Percentiles rank a stretch among this genome's conserved stretches.
Conservation (phyloP, 2,113 vertebrate genomes). For the Toxotes chatareus region DNA sequence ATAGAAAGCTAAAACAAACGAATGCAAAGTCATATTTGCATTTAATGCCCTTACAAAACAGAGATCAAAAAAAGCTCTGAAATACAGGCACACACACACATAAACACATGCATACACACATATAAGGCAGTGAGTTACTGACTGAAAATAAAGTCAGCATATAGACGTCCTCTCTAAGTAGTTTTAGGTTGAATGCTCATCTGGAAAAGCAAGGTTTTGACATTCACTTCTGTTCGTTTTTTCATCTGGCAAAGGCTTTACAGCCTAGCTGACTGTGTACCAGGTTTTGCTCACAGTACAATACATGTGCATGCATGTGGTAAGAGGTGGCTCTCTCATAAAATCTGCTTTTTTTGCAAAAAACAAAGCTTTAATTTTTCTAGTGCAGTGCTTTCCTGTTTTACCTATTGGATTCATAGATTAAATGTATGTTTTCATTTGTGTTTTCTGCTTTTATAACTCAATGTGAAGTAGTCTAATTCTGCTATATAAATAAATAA, state of each 20-base stretch:
- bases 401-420: not conserved
- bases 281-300: slow-evolving; percentile 15
- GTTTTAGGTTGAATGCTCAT: slow-evolving; percentile 18
- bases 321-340: not conserved
- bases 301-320: not conserved
- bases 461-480: not conserved
- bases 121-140: not conserved
- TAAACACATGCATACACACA: not conserved
- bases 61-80: not conserved
- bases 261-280: not conserved
- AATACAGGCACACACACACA: not conserved
- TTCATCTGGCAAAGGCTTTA: slow-evolving; percentile 1
- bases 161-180: slow-evolving; percentile 1
- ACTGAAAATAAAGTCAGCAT: slow-evolving; percentile 31
- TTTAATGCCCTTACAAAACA: slow-evolving; percentile 1
- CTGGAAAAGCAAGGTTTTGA: slow-evolving; percentile 35
- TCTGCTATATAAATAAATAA: not conserved
- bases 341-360: not conserved
- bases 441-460: not conserved
- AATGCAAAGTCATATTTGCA: slow-evolving; percentile 9
- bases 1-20: slow-evolving; percentile 23
- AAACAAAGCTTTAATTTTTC: not conserved
- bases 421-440: not conserved
- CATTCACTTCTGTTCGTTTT: slow-evolving; percentile 48
- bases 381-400: not conserved